These are phyloP conservation scores for Salpingus planirostris DNA, from an alignment of 2,888 invertebrate genomes.

Conservation along the genomic window DNA sequence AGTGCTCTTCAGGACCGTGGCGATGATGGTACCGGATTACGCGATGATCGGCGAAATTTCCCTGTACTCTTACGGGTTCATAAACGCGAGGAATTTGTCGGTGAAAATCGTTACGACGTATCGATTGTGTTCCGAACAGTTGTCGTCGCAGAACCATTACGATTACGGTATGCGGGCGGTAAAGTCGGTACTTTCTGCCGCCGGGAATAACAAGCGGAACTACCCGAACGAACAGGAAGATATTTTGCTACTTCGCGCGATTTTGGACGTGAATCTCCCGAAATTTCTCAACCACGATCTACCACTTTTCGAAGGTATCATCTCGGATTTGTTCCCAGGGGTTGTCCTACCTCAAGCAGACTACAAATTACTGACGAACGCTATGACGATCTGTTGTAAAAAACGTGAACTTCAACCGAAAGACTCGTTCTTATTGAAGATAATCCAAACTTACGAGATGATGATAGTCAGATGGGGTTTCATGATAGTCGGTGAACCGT, in stretches of 20 bases:
- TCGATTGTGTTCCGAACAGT: conserved; percentile 86
- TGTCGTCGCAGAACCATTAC: conserved; percentile 90
- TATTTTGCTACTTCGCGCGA: conserved; percentile 76
- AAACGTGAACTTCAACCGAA: conserved; percentile 78
- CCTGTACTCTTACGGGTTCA: conserved; percentile 89
- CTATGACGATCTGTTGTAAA: conserved; percentile 48
- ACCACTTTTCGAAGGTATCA: conserved; percentile 83
- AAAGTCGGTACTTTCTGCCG: conserved; percentile 74
- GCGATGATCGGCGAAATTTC: conserved; percentile 95
- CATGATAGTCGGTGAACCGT: conserved; percentile 87
- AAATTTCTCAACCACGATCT: conserved; percentile 89
- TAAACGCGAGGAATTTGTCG: conserved; percentile 71
- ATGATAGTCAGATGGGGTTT: conserved; percentile 88
- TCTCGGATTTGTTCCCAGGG: conserved; percentile 85
- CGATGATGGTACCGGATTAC: conserved; percentile 98
- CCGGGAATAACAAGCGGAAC: conserved; percentile 80
- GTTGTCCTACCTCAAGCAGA: conserved; percentile 64
- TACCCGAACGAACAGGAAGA: conserved; percentile 72
- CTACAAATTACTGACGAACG: conserved; percentile 62
- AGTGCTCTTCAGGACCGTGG: conserved; percentile 87
- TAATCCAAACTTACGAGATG: conserved; percentile 86
- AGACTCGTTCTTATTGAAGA: conserved; percentile 79
- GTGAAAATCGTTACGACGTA: conserved; percentile 93
- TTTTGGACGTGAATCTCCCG: conserved; percentile 90
- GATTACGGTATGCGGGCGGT: conserved; percentile 96